A percentile compares a stretch with the other conserved stretches of the same genome.
These are phyloP conservation scores for Drosophila maculinotata DNA, from an alignment of 2,888 invertebrate species.

Conservation along the genomic window DNA sequence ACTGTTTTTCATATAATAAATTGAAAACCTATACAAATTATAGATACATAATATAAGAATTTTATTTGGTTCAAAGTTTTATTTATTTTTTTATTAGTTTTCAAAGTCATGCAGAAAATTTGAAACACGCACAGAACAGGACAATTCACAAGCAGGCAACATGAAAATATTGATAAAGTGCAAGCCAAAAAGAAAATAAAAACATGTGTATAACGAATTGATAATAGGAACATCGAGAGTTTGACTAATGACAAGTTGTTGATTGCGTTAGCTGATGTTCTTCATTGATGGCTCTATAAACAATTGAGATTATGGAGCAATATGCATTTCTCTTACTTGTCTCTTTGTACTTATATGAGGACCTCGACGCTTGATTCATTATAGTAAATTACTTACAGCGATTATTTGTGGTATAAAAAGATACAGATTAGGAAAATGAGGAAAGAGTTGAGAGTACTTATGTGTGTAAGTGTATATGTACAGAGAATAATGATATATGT, in stretches of 20 bases:
- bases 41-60: neutral
- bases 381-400: conserved; percentile 77
- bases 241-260: conserved; percentile 43
- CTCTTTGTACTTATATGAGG: conserved; percentile 67
- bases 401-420: conserved; percentile 44
- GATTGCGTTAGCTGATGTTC: conserved; percentile 47
- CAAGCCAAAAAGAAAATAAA: conserved; percentile 27
- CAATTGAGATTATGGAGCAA: conserved; percentile 14
- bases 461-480: conserved; percentile 18
- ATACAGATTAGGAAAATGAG: conserved; percentile 39
- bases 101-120: conserved; percentile 40
- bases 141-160: conserved; percentile 57
- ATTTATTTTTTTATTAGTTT: conserved; percentile 8
- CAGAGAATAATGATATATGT: neutral
- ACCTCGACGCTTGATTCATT: conserved; percentile 79
- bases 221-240: conserved; percentile 24
- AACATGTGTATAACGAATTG: conserved; percentile 1
- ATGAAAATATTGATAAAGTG: conserved; percentile 42
- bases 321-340: conserved; percentile 63
- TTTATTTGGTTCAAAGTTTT: conserved; percentile 13
- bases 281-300: conserved; percentile 13
- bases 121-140: conserved; percentile 23
- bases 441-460: conserved; percentile 27
- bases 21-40: conserved; percentile 33
- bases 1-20: conserved; percentile 11